Base-by-base conservation (phyloP, 2,888 invertebrate genomes). In the Oscheius sp. region DNA sequence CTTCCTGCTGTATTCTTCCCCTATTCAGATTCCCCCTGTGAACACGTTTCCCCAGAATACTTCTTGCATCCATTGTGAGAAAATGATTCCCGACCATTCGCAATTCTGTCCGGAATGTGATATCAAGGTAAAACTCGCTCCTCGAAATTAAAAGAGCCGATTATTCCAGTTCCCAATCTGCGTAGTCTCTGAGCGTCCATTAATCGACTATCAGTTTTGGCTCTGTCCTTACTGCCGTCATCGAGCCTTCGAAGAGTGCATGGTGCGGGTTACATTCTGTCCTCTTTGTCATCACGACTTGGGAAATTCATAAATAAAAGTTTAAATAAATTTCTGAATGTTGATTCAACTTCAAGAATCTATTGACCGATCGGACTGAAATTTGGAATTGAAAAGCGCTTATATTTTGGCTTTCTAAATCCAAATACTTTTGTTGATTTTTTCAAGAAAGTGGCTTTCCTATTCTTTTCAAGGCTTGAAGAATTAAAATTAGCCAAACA, bases 1-100 rank as follows among this genome's bases (percentile, higher is more conserved):
- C n/a, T n/a, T n/a, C n/a, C n/a, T n/a, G n/a, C n/a, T n/a, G n/a
- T n/a, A n/a, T n/a, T n/a, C n/a, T n/a, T n/a, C n/a, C n/a, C n/a
- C n/a, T n/a, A n/a, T n/a, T n/a, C n/a, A n/a, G n/a, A n/a, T n/a
- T 86, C 91, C 91, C 76, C 94, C 96, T 0, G 91, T 92, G 82
- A 95, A 96, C 87, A 89, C 91, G 0, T 86, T 89, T 12, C 55
- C 69, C 2, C 88, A 87, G 76, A 91, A 91, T 85, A 89, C 92
- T 0, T 92, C 92, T 74, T 96, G 96, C 87, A 92, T 92, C 4
- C 91, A 91, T 77, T 96, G 96, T 87, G 91, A 92, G 71, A 90
- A 90, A 2, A 88, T 90, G 68, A 91, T 95, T 78, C 91, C 92
- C 3, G 94, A 95, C 87, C 94, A 82, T 67, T 75, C 82, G 5